A percentile compares a stretch with the other conserved stretches of the same genome.
phyloP scores from a whole-genome alignment of 2,113 vertebrate species.

The Rhinoderma darwinii region DNA sequence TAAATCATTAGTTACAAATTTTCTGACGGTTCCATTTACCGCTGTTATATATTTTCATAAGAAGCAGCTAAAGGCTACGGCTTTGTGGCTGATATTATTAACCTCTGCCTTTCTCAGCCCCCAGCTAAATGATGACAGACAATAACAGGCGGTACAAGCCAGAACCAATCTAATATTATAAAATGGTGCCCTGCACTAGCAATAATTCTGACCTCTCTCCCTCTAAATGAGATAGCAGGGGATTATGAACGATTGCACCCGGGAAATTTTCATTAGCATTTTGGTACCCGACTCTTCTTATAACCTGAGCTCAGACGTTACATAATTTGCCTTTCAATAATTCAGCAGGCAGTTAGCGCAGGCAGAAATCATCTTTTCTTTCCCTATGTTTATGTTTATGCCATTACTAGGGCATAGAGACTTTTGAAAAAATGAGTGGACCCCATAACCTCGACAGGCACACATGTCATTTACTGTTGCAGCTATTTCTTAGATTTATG shows the following conservation, averaged over 20 bases:
- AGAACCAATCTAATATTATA: constrained; percentile 29
- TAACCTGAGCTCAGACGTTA: constrained; percentile 12
- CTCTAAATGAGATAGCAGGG: constrained; percentile 13
- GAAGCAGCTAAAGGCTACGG: constrained; percentile 8
- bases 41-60: constrained; percentile 20
- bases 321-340: constrained; percentile 48
- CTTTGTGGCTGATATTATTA: constrained; percentile 36
- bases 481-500: neutral
- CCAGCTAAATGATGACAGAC: constrained; percentile 14
- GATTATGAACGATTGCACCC: constrained; percentile 10
- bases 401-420: neutral
- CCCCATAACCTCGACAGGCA: neutral
- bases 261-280: constrained; percentile 26
- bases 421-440: neutral
- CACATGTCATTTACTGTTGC: neutral
- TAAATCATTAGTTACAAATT: constrained; percentile 35
- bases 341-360: constrained; percentile 25
- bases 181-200: neutral
- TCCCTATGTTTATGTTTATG: constrained; percentile 1
- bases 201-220: constrained; percentile 24
- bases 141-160: neutral
- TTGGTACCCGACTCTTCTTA: neutral
- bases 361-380: constrained; percentile 14
- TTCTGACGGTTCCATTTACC: constrained; percentile 21
- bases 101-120: constrained; percentile 31